Evolutionary conservation across 1,140 invertebrate species (phyloP).

Genomic region (Diabrotica undecimpunctata): DNA sequence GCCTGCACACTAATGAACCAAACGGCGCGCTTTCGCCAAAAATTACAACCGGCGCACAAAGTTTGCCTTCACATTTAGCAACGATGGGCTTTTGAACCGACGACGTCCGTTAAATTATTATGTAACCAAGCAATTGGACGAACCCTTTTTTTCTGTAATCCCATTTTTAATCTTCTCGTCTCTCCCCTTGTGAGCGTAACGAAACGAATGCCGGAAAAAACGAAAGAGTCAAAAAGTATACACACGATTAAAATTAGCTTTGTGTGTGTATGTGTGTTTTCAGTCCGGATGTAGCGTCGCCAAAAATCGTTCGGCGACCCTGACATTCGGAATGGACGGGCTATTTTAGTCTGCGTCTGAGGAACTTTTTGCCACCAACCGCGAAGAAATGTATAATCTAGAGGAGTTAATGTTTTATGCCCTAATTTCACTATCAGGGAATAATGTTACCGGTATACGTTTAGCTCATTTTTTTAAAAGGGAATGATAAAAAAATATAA

Average conservation of each 20-base stretch:
- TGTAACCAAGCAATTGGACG: not conserved
- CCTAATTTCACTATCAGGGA: too few species aligned
- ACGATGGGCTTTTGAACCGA: not conserved
- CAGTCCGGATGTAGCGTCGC: not conserved
- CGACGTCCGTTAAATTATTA: conserved; percentile 2
- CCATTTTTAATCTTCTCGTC: not conserved
- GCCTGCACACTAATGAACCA: too few species aligned
- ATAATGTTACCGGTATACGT: too few species aligned
- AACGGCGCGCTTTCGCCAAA: not conserved
- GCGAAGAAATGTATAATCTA: too few species aligned
- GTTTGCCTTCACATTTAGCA: not conserved
- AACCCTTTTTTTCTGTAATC: not conserved
- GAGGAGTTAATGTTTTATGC: too few species aligned
- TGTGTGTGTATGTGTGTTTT: not conserved
- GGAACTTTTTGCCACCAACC: too few species aligned
- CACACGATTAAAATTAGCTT: conserved; percentile 3
- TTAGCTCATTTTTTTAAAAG: too few species aligned
- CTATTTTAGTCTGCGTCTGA: too few species aligned
- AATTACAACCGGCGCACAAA: not conserved
- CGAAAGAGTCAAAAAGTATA: not conserved
- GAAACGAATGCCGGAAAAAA: not conserved
- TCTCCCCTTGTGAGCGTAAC: not conserved
- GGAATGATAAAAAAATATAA: too few species aligned
- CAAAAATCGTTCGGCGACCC: not conserved
- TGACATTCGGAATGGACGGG: too few species aligned